A percentile compares a stretch with the other conserved stretches of the same genome.
Conservation (phyloP, 1,140 invertebrate species). For the Polyergus mexicanus region DNA sequence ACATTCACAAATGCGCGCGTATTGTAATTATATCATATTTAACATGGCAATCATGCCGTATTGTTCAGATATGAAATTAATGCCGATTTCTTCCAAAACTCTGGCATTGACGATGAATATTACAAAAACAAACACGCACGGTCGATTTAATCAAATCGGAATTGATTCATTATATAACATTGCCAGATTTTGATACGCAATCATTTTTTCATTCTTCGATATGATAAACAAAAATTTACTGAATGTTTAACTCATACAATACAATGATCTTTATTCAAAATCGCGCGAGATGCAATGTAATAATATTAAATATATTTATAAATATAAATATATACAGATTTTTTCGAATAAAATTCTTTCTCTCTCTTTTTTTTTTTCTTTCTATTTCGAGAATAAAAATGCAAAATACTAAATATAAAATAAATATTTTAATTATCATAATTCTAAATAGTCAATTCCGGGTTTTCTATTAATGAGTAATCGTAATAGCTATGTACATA, state of each 20-base stretch:
- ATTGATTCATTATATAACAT: not conserved
- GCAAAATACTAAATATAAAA: not conserved
- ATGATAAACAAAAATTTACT: not conserved
- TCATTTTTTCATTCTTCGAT: not conserved
- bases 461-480: slow-evolving; percentile 22
- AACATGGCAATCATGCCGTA: slow-evolving; percentile 21
- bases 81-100: not conserved
- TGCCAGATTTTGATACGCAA: slow-evolving; percentile 1
- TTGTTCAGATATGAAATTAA: slow-evolving; percentile 28
- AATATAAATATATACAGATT: slow-evolving; percentile 1
- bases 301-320: not conserved
- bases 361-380: too few species aligned
- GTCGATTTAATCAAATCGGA: slow-evolving; percentile 15
- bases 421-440: slow-evolving; percentile 6
- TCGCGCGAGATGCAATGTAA: not conserved
- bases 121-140: not conserved
- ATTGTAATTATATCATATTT: slow-evolving; percentile 45
- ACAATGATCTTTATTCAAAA: not conserved
- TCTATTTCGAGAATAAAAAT: not conserved
- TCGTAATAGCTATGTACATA: not conserved
- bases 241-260: slow-evolving; percentile 9
- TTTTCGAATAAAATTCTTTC: not conserved
- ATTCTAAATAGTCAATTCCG: slow-evolving; percentile 30
- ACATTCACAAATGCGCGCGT: not conserved
- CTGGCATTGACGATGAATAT: not conserved